These are phyloP conservation scores for Trachops cirrhosus DNA, from an alignment of 2,797 vertebrate genomes.

Conservation along the genomic window DNA sequence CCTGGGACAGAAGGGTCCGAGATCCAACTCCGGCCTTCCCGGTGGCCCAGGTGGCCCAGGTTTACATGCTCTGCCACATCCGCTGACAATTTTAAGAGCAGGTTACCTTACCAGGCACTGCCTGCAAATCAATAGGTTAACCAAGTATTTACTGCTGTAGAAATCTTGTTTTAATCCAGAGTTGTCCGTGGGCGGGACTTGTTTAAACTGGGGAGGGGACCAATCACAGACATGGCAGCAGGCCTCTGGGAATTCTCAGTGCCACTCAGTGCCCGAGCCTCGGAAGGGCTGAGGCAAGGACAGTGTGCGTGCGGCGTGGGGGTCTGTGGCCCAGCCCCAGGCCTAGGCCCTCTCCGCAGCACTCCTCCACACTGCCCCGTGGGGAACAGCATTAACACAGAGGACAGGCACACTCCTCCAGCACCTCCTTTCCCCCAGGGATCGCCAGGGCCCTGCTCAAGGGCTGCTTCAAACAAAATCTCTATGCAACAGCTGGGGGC, in stretches of 20 bases:
- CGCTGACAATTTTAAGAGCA: neutral
- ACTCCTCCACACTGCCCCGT: neutral
- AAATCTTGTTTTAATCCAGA: neutral
- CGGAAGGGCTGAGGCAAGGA: fast-evolving
- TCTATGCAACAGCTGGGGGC: no score
- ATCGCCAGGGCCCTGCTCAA: neutral
- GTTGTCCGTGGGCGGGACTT: neutral
- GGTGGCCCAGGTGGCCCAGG: neutral
- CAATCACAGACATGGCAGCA: no score
- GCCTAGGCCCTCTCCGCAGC: neutral
- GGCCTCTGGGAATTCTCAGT: neutral
- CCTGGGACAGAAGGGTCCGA: neutral
- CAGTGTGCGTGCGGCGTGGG: neutral
- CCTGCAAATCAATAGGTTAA: neutral
- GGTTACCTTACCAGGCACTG: neutral
- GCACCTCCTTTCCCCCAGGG: neutral
- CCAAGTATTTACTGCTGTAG: neutral
- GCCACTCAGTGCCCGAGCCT: neutral
- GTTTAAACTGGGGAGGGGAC: neutral
- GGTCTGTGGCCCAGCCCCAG: neutral
- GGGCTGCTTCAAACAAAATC: neutral
- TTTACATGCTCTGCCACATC: neutral
- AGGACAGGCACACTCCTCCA: neutral
- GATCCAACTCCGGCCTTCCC: neutral
- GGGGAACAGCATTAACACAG: no score